These are phyloP conservation scores for Pagetopsis macropterus DNA, from an alignment of 2,797 vertebrate genomes.

Conservation along the genomic window DNA sequence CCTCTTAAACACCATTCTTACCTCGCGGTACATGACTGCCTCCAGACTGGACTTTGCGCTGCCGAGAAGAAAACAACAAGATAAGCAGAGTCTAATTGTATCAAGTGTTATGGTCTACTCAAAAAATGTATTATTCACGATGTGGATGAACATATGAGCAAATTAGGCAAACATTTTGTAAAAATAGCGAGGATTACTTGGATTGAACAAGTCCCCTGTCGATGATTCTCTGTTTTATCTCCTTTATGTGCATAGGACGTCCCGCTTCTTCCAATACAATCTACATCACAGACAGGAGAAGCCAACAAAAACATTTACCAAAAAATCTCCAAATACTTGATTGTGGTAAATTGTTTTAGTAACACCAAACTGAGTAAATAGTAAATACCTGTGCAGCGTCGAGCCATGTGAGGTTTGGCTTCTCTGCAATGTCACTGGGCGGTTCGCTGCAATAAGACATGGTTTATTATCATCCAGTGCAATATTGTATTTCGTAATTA, in stretches of 20 bases:
- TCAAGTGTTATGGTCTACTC: neutral
- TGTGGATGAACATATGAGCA: neutral
- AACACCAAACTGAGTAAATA: neutral
- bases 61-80: slow-evolving; percentile 20
- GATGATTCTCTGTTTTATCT: slow-evolving; percentile 88
- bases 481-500: neutral
- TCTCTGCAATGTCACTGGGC: slow-evolving; percentile 83
- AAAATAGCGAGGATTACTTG: slow-evolving; percentile 67
- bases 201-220: slow-evolving; percentile 87
- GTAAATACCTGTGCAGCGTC: slow-evolving; percentile 86
- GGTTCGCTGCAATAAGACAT: slow-evolving; percentile 73
- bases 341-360: neutral
- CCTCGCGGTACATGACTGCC: slow-evolving; percentile 89
- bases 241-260: slow-evolving; percentile 88
- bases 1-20: slow-evolving; percentile 62
- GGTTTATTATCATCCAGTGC: neutral
- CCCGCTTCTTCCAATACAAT: slow-evolving; percentile 87
- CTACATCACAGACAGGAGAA: slow-evolving; percentile 55
- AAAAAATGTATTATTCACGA: neutral
- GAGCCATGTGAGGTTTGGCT: slow-evolving; percentile 88
- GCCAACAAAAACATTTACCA: neutral
- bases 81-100: neutral
- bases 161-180: neutral
- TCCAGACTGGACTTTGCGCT: slow-evolving; percentile 89
- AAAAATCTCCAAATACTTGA: neutral